Base-by-base conservation (phyloP, 2,888 invertebrate genomes). In the Venustoraphidia nigricollis region DNA sequence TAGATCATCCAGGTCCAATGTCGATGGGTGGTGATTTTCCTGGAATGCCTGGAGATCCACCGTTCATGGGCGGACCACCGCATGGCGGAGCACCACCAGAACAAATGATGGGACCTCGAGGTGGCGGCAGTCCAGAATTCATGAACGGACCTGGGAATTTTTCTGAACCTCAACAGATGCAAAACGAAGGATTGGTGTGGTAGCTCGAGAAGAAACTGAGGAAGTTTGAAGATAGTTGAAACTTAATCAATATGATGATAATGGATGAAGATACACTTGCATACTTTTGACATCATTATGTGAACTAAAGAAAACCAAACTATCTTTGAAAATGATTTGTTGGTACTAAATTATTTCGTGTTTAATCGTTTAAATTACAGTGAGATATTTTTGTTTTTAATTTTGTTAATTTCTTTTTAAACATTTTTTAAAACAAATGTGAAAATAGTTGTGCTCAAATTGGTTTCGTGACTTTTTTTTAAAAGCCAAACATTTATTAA, bases 1-100 rank as follows among this genome's bases (percentile, higher is more conserved):
- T 81, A 77, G 81, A 81, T 66, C 81, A 80, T 63, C 65, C 67
- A 50, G 64, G 62, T 51, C 48, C 49, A 5, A 72, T 75, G 62
- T 74, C 80, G 61, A 75, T 81, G 77, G 83, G 81, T 65, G 83
- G 83, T 67, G 88, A 88, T 66, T 86, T 86, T 66, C 79, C 81
- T 62, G 81, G 81, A 54, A 69, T 77, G 66, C 73, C 74, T 52
- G 77, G 77, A 54, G 85, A 84, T 67, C 80, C 70, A 60, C 70
- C 62, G 62, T 69, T 65, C 63, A 66, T 65, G 58, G 69, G 63
- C 64, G 73, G 79, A 72, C 67, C 77, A 75, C 57, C 76, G 67
- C 55, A 76, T 44, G 76, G 74, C 60, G 73, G 75, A 47, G 77
- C 75, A 9, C 76, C 79, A 2, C 78, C 79, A 56, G 77, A 78